phyloP scores from a whole-genome alignment of 1,140 invertebrate genomes.

The Aphelenchoides fujianensis region DNA sequence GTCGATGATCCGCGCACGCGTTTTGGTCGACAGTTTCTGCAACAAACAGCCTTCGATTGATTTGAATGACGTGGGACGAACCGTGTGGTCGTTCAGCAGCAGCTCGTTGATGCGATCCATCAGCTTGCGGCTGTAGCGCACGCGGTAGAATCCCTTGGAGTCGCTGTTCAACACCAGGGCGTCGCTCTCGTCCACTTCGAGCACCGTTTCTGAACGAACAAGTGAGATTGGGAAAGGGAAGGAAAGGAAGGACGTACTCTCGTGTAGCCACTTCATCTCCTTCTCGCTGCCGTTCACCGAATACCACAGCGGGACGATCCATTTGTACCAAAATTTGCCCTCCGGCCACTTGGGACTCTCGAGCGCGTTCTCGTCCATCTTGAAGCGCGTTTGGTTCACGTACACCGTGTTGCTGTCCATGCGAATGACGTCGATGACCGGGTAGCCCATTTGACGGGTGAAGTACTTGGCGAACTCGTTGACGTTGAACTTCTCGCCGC shows the following conservation, averaged over 20 bases:
- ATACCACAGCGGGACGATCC: slow-evolving; percentile 51
- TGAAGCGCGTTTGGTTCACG: slow-evolving; percentile 54
- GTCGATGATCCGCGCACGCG: slow-evolving; percentile 52
- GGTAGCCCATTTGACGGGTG: slow-evolving; percentile 60
- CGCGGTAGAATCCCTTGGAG: slow-evolving; percentile 50
- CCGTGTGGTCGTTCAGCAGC: slow-evolving; percentile 43
- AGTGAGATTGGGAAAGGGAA: too few species aligned
- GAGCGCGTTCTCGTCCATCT: slow-evolving; percentile 53
- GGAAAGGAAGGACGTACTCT: slow-evolving; percentile 18
- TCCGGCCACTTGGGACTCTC: slow-evolving; percentile 49
- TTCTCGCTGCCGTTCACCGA: slow-evolving; percentile 37
- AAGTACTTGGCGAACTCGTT: slow-evolving; percentile 48
- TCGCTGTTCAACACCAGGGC: slow-evolving; percentile 43
- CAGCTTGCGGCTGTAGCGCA: slow-evolving; percentile 35
- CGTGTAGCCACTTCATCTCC: slow-evolving; percentile 46
- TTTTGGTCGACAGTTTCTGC: slow-evolving; percentile 38
- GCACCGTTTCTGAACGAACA: too few species aligned
- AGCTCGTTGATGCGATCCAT: slow-evolving; percentile 44
- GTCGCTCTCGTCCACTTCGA: slow-evolving; percentile 28
- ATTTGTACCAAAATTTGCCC: slow-evolving; percentile 44
- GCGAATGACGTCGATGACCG: slow-evolving; percentile 48
- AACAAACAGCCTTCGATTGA: not conserved
- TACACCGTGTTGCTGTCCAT: slow-evolving; percentile 48
- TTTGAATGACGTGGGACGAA: slow-evolving; percentile 3
- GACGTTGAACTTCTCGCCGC: slow-evolving; percentile 53